Base-by-base conservation (phyloP, 2,888 invertebrate genomes). In the Asteroscopus sphinx region DNA sequence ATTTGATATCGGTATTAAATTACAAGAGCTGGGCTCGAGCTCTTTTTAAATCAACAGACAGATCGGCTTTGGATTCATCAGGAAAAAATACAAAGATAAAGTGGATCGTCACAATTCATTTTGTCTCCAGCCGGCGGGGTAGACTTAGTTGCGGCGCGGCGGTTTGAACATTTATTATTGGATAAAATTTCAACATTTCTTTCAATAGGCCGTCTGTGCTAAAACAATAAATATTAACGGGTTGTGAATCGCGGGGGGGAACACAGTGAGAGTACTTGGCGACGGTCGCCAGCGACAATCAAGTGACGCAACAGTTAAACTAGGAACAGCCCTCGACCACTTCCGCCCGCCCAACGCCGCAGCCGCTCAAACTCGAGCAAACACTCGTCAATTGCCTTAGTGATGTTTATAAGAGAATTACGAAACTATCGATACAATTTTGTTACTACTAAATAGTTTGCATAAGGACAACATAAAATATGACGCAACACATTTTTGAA, bases 261-360 rank as follows among this genome's bases (percentile, higher is more conserved):
- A 68, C 72, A 68, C 60, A 70, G 70, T 68, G 56, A 60, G 65
- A 68, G 68, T 72, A 71, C 68, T 74, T 58, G 70, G 62, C 66
- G 56, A 60, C 59, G 66, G 66, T 69, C 68, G 71, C 63, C 66
- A 76, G 77, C 80, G 81, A 90, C 89, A 89, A 91, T 91, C 91
- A 90, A 87, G 80, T 81, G 87, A 87, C 85, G 93, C 92, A 93
- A 93, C 92, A 93, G 93, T 92, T 93, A 90, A 88, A 89, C 87
- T 88, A 84, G 85, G 85, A 82, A 81, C 88, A 83, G 83, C 86
- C 87, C 90, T 87, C 90, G 87, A 89, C 90, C 90, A 88, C 90
- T 90, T 92, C 93, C 91, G 89, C 82, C 84, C 83, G 78, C 83
- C 86, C 85, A 84, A 74, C 73, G 80, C 85, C 85, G 79, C 82